Conservation (phyloP, 2,113 vertebrate species). For the Athene cunicularia region DNA sequence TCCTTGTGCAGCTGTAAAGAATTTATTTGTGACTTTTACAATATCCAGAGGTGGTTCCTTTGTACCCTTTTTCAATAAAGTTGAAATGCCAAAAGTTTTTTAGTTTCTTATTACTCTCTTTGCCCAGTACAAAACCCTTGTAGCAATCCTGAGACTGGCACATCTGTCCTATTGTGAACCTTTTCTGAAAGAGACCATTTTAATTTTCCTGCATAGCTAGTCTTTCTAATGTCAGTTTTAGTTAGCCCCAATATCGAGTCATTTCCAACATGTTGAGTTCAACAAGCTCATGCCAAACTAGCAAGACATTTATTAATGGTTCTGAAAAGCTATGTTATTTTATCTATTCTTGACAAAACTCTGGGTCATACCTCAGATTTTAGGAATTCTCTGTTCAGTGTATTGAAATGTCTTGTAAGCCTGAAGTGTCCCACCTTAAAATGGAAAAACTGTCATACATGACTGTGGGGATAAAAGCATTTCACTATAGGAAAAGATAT, state of each 20-base stretch:
- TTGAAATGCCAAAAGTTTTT: constrained; percentile 31
- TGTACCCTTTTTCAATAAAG: constrained; percentile 51
- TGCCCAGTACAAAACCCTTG: neutral
- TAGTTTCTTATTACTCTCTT: constrained; percentile 8
- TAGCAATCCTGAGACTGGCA: neutral
- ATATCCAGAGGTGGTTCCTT: constrained; percentile 60
- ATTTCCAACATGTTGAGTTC: neutral
- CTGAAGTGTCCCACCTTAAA: neutral
- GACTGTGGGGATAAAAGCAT: neutral
- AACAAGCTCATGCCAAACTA: neutral
- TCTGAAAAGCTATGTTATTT: neutral
- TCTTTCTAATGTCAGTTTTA: neutral
- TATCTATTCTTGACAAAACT: neutral
- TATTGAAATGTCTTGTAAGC: neutral
- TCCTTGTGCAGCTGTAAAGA: constrained; percentile 58
- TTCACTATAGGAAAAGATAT: neutral
- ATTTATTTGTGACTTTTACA: constrained; percentile 67
- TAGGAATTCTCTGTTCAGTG: neutral
- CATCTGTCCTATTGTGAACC: neutral
- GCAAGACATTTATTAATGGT: neutral
- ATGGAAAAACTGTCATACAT: neutral
- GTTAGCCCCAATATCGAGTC: neutral
- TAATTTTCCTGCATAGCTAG: neutral
- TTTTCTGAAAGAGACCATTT: neutral
- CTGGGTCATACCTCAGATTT: neutral